Conservation (phyloP, 92 coral and sea anemone genomes). For the Siderastrea siderea region DNA sequence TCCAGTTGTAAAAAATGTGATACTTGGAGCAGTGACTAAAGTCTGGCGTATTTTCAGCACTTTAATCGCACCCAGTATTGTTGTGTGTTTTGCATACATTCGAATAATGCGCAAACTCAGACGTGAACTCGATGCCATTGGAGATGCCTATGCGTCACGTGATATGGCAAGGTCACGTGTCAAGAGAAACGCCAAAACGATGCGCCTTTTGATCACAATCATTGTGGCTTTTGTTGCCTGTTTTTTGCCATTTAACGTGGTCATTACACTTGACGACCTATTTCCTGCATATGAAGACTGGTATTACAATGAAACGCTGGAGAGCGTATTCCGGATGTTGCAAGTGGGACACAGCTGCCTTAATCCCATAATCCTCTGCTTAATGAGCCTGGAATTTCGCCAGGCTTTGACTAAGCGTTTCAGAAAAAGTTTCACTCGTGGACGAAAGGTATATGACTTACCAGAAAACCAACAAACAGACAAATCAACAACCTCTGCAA, state of each 20-base stretch:
- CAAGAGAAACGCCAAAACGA: slow-evolving; percentile 17
- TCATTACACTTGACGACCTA: not conserved
- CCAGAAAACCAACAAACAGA: not conserved
- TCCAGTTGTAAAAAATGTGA: not conserved
- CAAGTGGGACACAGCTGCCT: slow-evolving; percentile 29
- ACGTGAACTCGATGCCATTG: slow-evolving; percentile 14
- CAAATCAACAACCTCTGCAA: not conserved
- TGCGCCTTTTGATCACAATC: slow-evolving; percentile 12
- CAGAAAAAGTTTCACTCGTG: not conserved
- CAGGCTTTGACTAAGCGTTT: not conserved
- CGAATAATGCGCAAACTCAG: slow-evolving; percentile 24
- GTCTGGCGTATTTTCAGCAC: not conserved
- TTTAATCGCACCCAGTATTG: not conserved
- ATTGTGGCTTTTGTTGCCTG: slow-evolving; percentile 7
- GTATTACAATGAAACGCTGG: slow-evolving; percentile 16
- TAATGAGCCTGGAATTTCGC: slow-evolving; percentile 12
- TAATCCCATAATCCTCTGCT: slow-evolving; percentile 39
- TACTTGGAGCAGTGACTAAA: not conserved
- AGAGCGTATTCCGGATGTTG: slow-evolving; percentile 31
- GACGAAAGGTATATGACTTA: not conserved
- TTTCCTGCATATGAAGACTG: not conserved
- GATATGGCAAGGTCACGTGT: slow-evolving; percentile 2
- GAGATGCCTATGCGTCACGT: not conserved
- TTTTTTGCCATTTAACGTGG: slow-evolving; percentile 21
- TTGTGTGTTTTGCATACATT: slow-evolving; percentile 7